Evolutionary conservation across 2,888 invertebrate species (phyloP), one percentile per base, ranked within the genome.

Genomic region (Conchocele bisecta): DNA sequence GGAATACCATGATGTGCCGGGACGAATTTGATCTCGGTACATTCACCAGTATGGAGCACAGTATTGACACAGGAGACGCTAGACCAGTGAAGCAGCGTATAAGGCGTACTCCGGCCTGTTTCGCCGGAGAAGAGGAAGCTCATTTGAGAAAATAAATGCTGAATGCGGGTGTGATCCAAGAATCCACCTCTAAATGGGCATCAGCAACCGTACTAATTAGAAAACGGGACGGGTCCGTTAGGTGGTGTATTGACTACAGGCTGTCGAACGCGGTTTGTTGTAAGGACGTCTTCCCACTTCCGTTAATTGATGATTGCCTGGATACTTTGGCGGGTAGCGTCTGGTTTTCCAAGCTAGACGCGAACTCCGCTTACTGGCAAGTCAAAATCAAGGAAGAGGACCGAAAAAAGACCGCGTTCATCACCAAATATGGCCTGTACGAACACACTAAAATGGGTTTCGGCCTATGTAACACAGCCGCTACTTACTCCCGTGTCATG

Each of bases 401-500:
- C 37, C 35, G 57, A 22, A 39, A 42, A 13, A 82, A 79, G 50
- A 79, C 80, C 22, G 81, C 82, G 1, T 79, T 82, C 42, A 67
- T 65, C 20, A 79, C 79, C n/a, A 66, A 74, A 37, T 68, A 64
- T 57, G 74, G 80, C 9, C 48, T 82, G 17, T 79, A 67, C 42
- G 71, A 82, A 57, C 67, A 50, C 54, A 35, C 44, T 3, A 20
- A 67, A 24, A 59, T 82, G 76, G 76, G 75, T 13, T 74, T 76
- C 28, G 81, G 82, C 1, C 39, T 82, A 6, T 46, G 60, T 20
- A 76, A 75, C 59, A 76, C 72, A 2, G 79, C 81, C 13, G 71
- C 74, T 4, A 73, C 75, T 15, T 72, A 63, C 22, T 37, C 63
- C 17, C 33, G 53, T 2, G 53, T 53, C 4, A 24, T 70, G 35